These are phyloP conservation scores for Microtus ochrogaster DNA, from an alignment of 2,113 vertebrate genomes.

Conservation along the genomic window DNA sequence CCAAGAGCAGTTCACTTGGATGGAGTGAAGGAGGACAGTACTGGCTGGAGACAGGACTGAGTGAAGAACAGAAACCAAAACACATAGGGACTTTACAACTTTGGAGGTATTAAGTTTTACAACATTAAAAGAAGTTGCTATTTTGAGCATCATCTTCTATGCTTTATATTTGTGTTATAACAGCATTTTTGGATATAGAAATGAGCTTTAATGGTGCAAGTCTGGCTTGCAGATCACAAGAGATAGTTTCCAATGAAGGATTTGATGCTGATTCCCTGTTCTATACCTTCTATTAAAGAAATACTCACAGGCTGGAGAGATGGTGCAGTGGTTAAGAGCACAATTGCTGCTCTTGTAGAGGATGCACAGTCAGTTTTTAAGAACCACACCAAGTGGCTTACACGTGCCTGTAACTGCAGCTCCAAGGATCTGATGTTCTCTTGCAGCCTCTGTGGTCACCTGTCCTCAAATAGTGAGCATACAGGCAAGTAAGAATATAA, in stretches of 20 bases:
- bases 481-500: background rate
- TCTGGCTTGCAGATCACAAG: background rate
- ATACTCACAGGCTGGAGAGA: too few species aligned
- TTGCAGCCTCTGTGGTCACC: too few species aligned
- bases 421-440: background rate
- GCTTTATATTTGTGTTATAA: rapidly evolving
- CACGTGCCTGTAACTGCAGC: background rate
- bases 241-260: background rate
- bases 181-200: background rate
- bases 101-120: too few species aligned
- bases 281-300: background rate
- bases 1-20: background rate
- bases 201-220: background rate
- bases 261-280: background rate
- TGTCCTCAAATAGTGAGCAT: too few species aligned
- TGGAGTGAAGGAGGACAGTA: too few species aligned
- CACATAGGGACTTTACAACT: too few species aligned
- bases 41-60: background rate
- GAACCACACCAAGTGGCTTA: background rate
- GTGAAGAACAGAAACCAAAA: background rate
- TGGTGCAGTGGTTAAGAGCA: background rate
- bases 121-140: background rate
- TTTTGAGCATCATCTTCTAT: background rate
- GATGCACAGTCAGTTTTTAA: background rate
- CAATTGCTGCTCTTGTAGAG: background rate